These are phyloP conservation scores for Coronaproctus castanopsis DNA, from an alignment of 2,888 invertebrate species.

Conservation along the genomic window DNA sequence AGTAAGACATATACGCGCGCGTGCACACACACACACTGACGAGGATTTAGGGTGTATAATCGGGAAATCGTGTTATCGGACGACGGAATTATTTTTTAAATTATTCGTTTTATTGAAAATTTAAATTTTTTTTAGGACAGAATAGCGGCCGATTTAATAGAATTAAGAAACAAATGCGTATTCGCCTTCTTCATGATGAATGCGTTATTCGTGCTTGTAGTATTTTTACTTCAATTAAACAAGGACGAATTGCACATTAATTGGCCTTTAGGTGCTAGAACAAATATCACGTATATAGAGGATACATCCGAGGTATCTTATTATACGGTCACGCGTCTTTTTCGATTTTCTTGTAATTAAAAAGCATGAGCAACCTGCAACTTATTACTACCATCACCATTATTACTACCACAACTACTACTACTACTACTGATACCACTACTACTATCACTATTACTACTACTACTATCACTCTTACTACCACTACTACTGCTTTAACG, in stretches of 20 bases:
- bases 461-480: too few species aligned
- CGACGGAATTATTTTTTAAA: too few species aligned
- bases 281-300: slow-evolving; percentile 83
- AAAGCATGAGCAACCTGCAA: too few species aligned
- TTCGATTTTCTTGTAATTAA: neutral
- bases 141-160: slow-evolving; percentile 74
- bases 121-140: slow-evolving; percentile 57
- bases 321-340: neutral
- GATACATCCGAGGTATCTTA: slow-evolving; percentile 66
- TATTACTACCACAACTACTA: too few species aligned
- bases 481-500: too few species aligned
- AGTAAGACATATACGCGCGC: too few species aligned
- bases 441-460: too few species aligned
- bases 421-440: too few species aligned
- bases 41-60: too few species aligned
- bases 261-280: slow-evolving; percentile 90
- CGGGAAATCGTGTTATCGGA: too few species aligned
- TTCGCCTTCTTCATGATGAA: slow-evolving; percentile 99
- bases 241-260: slow-evolving; percentile 94
- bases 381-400: neutral
- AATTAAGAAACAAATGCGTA: slow-evolving; percentile 89
- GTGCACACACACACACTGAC: too few species aligned
- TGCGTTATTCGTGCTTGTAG: slow-evolving; percentile 95
- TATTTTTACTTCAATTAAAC: slow-evolving; percentile 96
- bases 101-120: too few species aligned